Conservation (phyloP, 2,113 vertebrate genomes). For the Polypterus senegalus region DNA sequence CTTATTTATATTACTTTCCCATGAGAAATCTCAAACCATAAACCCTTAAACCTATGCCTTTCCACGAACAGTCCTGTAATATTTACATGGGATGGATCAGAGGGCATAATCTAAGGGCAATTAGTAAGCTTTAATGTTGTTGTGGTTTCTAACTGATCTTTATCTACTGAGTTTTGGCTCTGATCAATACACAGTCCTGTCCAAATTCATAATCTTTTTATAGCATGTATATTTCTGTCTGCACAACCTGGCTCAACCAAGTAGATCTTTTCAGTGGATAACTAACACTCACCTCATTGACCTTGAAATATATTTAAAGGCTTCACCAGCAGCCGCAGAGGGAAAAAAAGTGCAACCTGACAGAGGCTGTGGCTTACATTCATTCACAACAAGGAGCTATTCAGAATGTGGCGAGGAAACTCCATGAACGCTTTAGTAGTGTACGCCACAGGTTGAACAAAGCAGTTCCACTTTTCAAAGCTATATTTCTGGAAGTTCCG, state of each 20-base stretch:
- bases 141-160: constrained; percentile 46
- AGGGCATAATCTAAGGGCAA: constrained; percentile 49
- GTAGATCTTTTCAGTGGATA: no score
- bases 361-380: neutral
- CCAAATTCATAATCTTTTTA: no score
- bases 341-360: no score
- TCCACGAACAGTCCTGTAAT: constrained; percentile 56
- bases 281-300: no score
- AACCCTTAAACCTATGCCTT: constrained; percentile 66
- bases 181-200: neutral
- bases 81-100: constrained; percentile 49
- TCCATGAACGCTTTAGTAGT: no score
- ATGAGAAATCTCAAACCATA: constrained; percentile 61
- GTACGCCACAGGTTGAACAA: no score
- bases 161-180: constrained; percentile 14
- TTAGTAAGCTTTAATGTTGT: constrained; percentile 44
- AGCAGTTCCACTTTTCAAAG: no score
- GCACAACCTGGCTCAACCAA: no score
- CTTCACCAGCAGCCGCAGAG: no score
- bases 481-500: no score
- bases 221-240: no score
- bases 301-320: no score
- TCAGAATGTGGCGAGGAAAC: neutral
- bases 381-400: neutral
- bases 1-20: constrained; percentile 74